These are phyloP conservation scores for Diplogasteroides magnus DNA, from an alignment of 1,140 invertebrate genomes.

Conservation along the genomic window DNA sequence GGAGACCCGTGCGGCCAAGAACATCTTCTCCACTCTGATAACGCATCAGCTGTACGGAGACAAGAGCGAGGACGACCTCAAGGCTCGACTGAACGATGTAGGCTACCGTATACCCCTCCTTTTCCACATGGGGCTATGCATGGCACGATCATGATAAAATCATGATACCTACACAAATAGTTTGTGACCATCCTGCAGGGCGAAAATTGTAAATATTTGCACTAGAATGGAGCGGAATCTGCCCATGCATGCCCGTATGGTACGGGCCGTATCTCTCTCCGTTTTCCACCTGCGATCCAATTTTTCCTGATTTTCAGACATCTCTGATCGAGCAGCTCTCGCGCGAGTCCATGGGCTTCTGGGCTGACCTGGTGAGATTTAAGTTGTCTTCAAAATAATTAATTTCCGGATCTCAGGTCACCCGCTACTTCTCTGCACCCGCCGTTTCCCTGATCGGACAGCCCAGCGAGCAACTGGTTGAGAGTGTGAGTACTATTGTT, in stretches of 20 bases:
- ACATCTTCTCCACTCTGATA: constrained; percentile 71
- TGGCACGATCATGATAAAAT: no score
- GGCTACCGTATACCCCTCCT: no score
- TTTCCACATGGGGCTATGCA: no score
- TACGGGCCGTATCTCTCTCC: no score
- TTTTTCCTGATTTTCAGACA: no score
- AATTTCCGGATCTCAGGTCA: background rate
- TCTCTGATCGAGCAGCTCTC: background rate
- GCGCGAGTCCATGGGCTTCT: constrained; percentile 60
- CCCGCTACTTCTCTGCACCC: constrained; percentile 60
- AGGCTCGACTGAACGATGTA: constrained; percentile 69
- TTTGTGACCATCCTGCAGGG: no score
- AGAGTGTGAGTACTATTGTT: constrained; percentile 63
- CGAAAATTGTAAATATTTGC: no score
- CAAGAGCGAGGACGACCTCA: constrained; percentile 70
- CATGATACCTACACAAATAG: no score
- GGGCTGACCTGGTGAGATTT: constrained; percentile 65
- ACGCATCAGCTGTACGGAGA: constrained; percentile 76
- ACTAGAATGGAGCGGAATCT: no score
- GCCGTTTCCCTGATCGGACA: constrained; percentile 59
- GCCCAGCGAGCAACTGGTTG: constrained; percentile 58
- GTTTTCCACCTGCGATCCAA: no score
- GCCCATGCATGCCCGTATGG: no score
- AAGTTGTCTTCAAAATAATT: no score
- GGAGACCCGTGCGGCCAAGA: constrained; percentile 72